Base-by-base conservation (phyloP, 2,113 vertebrate genomes). In the Myotis brandtii region DNA sequence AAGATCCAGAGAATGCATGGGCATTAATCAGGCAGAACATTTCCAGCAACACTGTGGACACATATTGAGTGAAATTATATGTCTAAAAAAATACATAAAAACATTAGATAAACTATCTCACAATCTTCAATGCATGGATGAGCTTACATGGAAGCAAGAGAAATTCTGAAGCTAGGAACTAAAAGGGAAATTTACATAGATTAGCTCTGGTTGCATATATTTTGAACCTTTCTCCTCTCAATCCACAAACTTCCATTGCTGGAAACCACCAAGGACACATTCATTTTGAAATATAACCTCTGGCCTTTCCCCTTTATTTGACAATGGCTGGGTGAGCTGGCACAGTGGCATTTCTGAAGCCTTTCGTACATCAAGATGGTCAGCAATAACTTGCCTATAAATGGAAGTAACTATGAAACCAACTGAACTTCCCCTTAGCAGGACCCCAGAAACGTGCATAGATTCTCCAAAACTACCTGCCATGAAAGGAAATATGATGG, bases 81-180 rank as follows among this genome's bases (percentile, higher is more conserved):
- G 43, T 93, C 86, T 62, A 88, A 88, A 88, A 87, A 43, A 67
- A 52, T n/a, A 88, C 20, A 92, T 43, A 52, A 79, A 95, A 92
- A 50, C 23, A 14, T 83, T 80, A 37, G n/a, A 46, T 21, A 83
- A 91, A 94, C 62, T 72, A 88, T 64, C 18, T 56, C 32, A 64
- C 20, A 72, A 1, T 50, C 21, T 67, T 56, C 73, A 91, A 50
- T 70, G 12, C 13, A 85, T 77, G 37, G 34, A 23, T 92, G 40
- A 89, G 1, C 20, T 86, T 77, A 59, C 6, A 56, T 32, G 14
- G 37, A 92, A 94, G 59, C 48, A 89, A 89, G 43, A 86, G 27
- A 95, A 89, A 90, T 62, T 18, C 43, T 80, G 66, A 87, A 89
- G 52, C 30, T 14, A 69, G 27, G 40, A 94, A 93, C 32, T 88